Base-by-base conservation (phyloP, 2,888 invertebrate species). In the Cyclophora punctaria region DNA sequence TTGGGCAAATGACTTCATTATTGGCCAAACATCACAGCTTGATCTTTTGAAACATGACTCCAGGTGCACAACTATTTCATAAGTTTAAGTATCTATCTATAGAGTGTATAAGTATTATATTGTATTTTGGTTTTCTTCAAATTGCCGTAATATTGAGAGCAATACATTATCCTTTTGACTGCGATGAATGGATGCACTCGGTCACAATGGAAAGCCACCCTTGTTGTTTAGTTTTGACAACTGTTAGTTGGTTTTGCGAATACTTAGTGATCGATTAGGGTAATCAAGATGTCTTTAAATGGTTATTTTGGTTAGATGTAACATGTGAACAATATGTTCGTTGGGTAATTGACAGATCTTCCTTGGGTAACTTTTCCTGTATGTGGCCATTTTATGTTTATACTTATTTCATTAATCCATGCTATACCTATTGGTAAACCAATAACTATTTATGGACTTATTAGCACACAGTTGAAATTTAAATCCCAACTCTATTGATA, bases 191-290 rank as follows among this genome's bases (percentile, higher is more conserved):
- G 49, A 55, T 52, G 47, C 57, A 55, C 46, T 51, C 49, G 52
- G 46, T 5, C 4, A 56, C 59, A 61, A 62, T 20, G 20, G 20
- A 46, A 49, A 54, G 52, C 47, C 56, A 51, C 55, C 57, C 62
- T 63, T 62, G 63, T 61, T 58, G 57, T 52, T 42, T 56, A 73
- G 66, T 68, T 73, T 67, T 76, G 76, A 76, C 76, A 74, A 67
- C 66, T 69, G 70, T 69, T 70, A 52, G 52, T 53, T 52, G 48
- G 51, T 52, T 50, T 46, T 55, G 41, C 37, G 37, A 5, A 37
- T 37, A 37, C 37, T 37, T 37, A 37, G 73, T 73, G 79, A 79
- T 77, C 71, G 77, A 79, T 77, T 63, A 66, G 64, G 57, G 54
- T 60, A 64, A 55, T 55, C 48, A 46, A 6, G 45, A 53, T 20